Base-by-base conservation (phyloP, 2,113 vertebrate genomes). In the Oreochromis aureus region DNA sequence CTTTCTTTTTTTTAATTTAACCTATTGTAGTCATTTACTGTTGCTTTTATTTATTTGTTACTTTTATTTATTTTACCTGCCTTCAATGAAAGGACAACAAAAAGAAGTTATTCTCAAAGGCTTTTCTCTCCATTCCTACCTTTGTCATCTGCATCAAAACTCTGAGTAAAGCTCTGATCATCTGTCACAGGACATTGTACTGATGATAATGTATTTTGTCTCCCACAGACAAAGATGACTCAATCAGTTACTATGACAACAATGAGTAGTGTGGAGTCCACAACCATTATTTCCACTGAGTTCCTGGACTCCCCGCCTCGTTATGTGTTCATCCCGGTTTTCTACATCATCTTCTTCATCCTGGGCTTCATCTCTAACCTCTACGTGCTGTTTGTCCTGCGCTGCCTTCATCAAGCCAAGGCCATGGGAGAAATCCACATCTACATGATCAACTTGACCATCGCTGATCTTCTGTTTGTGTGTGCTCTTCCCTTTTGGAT, bases 271-370 rank as follows among this genome's bases (percentile, higher is more conserved):
- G 6, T 2, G 10, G 10, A 3, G 2, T 22, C 30, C 7, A 16
- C 24, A 10, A 13, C 8, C 53, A 54, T n/a, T 22, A n/a, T 6
- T n/a, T 51, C 4, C 48, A 53, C 48, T 19, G 48, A 53, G 9
- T 96, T 96, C 85, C 86, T 98, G 91, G 99, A 99, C 88, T 99
- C 99, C 0, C 91, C 97, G 53, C 99, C 99, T 87, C 97, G 99
- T 81, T 99, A 99, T 89, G 89, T 16, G 1, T 93, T 99, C 83
- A 98, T 99, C 89, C 97, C 98, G 0, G 83, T 97, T 4, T 94
- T 92, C 89, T 99, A 99, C 41, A 92, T 97, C 58, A 73, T 99
- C 87, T 94, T 98, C 93, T 98, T 99, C 89, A 69, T 98, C 59
- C 83, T 99, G 39, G 99, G 99, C 2, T 90, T 98, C 58, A 8